Percentiles rank a stretch among this genome's conserved stretches.
Evolutionary conservation across 2,797 vertebrate genomes (phyloP).

Genomic region (Oophaga sylvatica): DNA sequence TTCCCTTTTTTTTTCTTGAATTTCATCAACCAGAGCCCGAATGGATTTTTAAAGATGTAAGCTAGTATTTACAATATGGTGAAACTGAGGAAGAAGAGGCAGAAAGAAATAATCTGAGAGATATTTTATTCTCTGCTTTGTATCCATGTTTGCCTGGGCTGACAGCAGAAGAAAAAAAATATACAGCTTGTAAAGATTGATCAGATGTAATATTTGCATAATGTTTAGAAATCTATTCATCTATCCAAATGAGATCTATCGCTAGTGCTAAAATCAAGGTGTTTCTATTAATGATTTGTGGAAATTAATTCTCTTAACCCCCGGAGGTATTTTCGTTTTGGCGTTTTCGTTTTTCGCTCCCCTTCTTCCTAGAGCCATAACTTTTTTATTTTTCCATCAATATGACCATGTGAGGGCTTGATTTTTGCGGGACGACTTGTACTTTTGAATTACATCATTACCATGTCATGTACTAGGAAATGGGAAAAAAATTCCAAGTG

Average conservation of each 20-base stretch:
- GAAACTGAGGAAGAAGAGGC: conserved; percentile 57
- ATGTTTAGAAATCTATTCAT: conserved; percentile 3
- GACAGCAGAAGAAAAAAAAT: conserved; percentile 23
- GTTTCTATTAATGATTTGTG: background rate
- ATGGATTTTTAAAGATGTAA: conserved; percentile 57
- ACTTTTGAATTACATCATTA: too few species aligned
- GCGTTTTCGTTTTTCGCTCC: too few species aligned
- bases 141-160: conserved; percentile 9
- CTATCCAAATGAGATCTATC: background rate
- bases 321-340: too few species aligned
- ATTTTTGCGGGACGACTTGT: too few species aligned
- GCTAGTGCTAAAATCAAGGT: background rate
- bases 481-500: too few species aligned
- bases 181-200: conserved; percentile 35
- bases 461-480: too few species aligned
- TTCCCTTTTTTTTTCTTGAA: conserved; percentile 62
- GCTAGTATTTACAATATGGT: conserved; percentile 57
- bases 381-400: too few species aligned
- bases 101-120: conserved; percentile 60
- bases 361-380: too few species aligned
- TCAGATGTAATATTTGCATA: background rate
- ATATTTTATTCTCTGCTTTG: conserved; percentile 41
- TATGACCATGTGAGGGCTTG: too few species aligned
- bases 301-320: background rate
- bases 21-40: conserved; percentile 54